Conservation (phyloP, 2,888 invertebrate species). For the Drosophila diplacantha region DNA sequence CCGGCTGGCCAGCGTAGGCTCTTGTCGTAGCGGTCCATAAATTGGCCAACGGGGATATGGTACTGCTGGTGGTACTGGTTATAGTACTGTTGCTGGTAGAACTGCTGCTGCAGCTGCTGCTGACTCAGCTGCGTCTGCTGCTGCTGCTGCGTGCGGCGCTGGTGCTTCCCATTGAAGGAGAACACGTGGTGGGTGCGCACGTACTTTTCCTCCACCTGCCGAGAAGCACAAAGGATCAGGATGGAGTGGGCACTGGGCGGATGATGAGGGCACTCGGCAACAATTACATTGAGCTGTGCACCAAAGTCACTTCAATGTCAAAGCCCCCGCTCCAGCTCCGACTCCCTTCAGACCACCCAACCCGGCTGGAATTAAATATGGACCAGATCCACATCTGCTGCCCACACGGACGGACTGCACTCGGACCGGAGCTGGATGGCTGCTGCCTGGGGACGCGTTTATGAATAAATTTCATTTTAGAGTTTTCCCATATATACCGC, state of each 20-base stretch:
- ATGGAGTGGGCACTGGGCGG: neutral
- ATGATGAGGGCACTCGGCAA: conserved; percentile 25
- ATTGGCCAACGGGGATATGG: conserved; percentile 61
- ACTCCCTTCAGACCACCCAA: conserved; percentile 11
- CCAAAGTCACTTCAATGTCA: conserved; percentile 68
- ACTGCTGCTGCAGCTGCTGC: conserved; percentile 67
- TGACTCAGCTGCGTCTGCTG: conserved; percentile 70
- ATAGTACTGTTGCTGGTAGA: conserved; percentile 70
- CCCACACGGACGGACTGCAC: conserved; percentile 8
- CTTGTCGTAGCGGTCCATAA: conserved; percentile 76
- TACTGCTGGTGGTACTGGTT: conserved; percentile 70
- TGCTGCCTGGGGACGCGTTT: conserved; percentile 52
- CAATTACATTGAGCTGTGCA: conserved; percentile 39
- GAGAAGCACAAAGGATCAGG: conserved; percentile 19
- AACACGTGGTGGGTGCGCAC: conserved; percentile 76
- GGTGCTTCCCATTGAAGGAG: conserved; percentile 74
- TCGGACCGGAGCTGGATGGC: conserved; percentile 5
- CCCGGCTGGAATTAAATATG: conserved; percentile 58
- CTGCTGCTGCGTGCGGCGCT: conserved; percentile 75
- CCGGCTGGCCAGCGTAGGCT: conserved; percentile 73
- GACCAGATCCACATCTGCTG: conserved; percentile 42
- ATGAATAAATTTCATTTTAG: conserved; percentile 74
- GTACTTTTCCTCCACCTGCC: conserved; percentile 77
- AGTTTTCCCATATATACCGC: conserved; percentile 61
- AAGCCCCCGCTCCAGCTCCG: conserved; percentile 17